Conservation (phyloP, 2,888 invertebrate genomes). For the Automeris io region DNA sequence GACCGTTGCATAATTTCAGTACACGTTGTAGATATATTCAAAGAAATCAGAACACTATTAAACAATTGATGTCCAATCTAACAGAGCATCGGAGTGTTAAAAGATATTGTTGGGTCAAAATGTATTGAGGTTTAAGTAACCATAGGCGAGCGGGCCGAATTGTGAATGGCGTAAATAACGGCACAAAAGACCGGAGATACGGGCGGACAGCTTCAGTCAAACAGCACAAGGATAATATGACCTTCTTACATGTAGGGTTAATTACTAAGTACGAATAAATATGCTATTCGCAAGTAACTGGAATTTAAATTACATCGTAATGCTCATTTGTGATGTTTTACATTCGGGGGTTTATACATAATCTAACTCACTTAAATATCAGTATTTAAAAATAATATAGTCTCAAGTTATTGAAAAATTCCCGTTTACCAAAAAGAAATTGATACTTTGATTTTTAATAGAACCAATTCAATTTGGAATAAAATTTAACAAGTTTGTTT, state of each 20-base stretch:
- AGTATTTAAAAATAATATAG: too few species aligned
- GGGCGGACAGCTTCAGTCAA: slow-evolving; percentile 37
- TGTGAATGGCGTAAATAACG: slow-evolving; percentile 70
- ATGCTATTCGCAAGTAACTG: background rate
- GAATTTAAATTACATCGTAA: background rate
- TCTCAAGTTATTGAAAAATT: too few species aligned
- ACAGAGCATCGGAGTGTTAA: slow-evolving; percentile 25
- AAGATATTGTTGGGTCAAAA: slow-evolving; percentile 23
- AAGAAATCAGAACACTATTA: background rate
- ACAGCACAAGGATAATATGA: slow-evolving; percentile 36
- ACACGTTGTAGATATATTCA: background rate
- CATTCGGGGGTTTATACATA: too few species aligned
- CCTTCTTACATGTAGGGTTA: slow-evolving; percentile 40
- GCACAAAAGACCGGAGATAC: slow-evolving; percentile 70
- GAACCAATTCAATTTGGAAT: too few species aligned
- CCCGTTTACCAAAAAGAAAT: too few species aligned
- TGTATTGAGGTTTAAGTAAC: slow-evolving; percentile 26
- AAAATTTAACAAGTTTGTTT: too few species aligned
- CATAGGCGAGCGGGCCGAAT: slow-evolving; percentile 53
- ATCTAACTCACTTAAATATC: too few species aligned
- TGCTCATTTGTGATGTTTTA: background rate
- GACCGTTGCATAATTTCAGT: background rate
- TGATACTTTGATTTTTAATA: too few species aligned
- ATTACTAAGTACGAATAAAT: slow-evolving; percentile 18
- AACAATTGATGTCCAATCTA: slow-evolving; percentile 6